These are phyloP conservation scores for Crenuchus spilurus DNA, from an alignment of 2,797 vertebrate genomes.

Conservation along the genomic window DNA sequence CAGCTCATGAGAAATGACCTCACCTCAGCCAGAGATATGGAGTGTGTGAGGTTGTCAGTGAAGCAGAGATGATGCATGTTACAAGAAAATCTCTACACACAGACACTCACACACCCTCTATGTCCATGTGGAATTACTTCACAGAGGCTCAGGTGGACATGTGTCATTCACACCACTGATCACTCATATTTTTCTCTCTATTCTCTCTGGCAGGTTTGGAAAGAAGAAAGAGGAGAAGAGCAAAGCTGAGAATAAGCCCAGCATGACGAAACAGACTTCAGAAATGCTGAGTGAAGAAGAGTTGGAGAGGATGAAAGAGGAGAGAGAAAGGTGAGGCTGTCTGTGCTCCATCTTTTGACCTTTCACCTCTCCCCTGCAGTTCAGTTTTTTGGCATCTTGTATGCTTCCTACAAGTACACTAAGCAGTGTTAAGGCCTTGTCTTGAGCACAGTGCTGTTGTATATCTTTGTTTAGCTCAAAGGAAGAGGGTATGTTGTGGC, in stretches of 20 bases:
- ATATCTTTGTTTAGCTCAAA: too few species aligned
- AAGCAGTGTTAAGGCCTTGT: too few species aligned
- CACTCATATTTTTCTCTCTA: neutral
- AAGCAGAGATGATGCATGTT: slow-evolving; percentile 49
- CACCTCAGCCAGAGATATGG: neutral
- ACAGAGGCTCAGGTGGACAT: too few species aligned
- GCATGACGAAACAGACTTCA: slow-evolving; percentile 74
- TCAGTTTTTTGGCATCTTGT: neutral
- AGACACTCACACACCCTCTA: slow-evolving; percentile 18
- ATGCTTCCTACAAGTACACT: too few species aligned
- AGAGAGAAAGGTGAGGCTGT: slow-evolving; percentile 83
- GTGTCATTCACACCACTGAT: too few species aligned
- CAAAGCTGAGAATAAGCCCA: slow-evolving; percentile 82
- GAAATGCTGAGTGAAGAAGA: slow-evolving; percentile 83
- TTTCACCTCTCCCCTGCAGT: neutral
- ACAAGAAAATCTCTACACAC: slow-evolving; percentile 39
- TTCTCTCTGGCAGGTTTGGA: slow-evolving; percentile 80
- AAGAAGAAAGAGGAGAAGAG: slow-evolving; percentile 93
- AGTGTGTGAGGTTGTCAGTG: slow-evolving; percentile 36
- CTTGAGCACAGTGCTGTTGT: too few species aligned
- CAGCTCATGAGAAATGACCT: slow-evolving; percentile 35
- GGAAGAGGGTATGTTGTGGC: too few species aligned
- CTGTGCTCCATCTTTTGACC: neutral
- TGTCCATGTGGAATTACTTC: too few species aligned
- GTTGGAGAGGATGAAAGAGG: slow-evolving; percentile 89